Evolutionary conservation across 2,888 invertebrate genomes (phyloP).

Genomic region (Malthinus flaveolus): DNA sequence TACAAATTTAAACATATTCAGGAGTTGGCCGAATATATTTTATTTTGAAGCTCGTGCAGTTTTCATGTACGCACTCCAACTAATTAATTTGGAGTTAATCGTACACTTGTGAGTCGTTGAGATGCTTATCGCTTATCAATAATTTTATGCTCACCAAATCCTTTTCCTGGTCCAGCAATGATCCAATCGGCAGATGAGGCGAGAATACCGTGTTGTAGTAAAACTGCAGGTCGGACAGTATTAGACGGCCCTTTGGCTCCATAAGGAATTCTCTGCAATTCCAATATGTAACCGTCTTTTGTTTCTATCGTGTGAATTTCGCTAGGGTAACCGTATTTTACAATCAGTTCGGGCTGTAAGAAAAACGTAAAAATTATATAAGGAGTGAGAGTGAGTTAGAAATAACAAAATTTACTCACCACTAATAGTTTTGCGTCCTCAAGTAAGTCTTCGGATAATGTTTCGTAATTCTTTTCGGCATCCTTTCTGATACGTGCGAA

Average conservation of each 20-base stretch:
- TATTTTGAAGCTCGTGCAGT: too few species aligned
- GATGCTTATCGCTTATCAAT: too few species aligned
- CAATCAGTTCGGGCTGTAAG: slow-evolving; percentile 45
- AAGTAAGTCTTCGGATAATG: neutral
- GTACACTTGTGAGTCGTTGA: too few species aligned
- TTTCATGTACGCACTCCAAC: too few species aligned
- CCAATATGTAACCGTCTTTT: slow-evolving; percentile 57
- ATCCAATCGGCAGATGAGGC: slow-evolving; percentile 58
- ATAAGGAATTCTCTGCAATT: slow-evolving; percentile 48
- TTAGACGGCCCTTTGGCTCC: slow-evolving; percentile 41
- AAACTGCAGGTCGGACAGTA: slow-evolving; percentile 45
- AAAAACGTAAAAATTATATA: too few species aligned
- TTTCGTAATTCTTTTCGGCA: neutral
- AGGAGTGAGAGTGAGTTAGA: neutral
- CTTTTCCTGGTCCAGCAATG: slow-evolving; percentile 54
- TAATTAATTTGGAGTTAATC: too few species aligned
- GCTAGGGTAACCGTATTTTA: slow-evolving; percentile 45
- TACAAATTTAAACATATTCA: too few species aligned
- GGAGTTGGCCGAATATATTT: too few species aligned
- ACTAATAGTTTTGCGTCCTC: neutral
- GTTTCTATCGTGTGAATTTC: slow-evolving; percentile 50
- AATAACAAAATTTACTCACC: neutral
- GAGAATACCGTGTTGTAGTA: slow-evolving; percentile 58
- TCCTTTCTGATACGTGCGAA: neutral
- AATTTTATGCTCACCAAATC: slow-evolving; percentile 56